These are phyloP conservation scores for Ophioninae sp. DNA, from an alignment of 2,888 invertebrate genomes.

Conservation along the genomic window DNA sequence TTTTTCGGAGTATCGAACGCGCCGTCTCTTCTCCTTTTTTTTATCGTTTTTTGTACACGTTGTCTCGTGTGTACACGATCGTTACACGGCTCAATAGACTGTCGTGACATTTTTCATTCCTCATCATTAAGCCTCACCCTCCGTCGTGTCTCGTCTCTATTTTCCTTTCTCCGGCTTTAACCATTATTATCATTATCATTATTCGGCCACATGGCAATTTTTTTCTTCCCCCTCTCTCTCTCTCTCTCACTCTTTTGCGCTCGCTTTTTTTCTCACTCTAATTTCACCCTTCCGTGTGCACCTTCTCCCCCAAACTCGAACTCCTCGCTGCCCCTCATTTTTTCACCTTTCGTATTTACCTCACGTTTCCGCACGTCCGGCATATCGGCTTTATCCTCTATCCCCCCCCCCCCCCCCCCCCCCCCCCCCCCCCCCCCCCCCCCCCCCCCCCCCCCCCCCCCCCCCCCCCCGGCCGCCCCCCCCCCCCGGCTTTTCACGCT, in stretches of 20 bases:
- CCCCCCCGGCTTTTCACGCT: constrained; percentile 37
- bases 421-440: no score
- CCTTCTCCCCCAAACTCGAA: no score
- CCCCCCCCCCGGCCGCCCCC: no score
- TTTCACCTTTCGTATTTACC: constrained; percentile 39
- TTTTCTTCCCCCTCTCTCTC: neutral
- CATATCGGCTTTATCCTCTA: constrained; percentile 23
- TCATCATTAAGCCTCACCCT: neutral
- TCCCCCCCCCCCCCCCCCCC: neutral
- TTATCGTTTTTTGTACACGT: no score
- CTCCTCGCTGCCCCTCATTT: constrained; percentile 9
- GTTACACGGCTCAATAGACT: no score
- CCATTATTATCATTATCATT: constrained; percentile 27
- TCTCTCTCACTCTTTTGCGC: no score
- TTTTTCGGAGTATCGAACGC: no score
- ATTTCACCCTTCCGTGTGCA: constrained; percentile 4
- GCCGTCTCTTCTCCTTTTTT: no score
- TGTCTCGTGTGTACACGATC: no score
- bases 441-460: neutral
- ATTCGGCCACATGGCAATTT: constrained; percentile 33
- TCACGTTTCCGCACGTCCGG: constrained; percentile 47
- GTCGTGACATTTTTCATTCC: no score
- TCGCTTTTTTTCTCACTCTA: neutral
- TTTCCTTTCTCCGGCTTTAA: constrained; percentile 3
- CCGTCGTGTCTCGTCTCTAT: no score